Evolutionary conservation across 1,140 invertebrate species (phyloP).

Genomic region (Formica exsecta): DNA sequence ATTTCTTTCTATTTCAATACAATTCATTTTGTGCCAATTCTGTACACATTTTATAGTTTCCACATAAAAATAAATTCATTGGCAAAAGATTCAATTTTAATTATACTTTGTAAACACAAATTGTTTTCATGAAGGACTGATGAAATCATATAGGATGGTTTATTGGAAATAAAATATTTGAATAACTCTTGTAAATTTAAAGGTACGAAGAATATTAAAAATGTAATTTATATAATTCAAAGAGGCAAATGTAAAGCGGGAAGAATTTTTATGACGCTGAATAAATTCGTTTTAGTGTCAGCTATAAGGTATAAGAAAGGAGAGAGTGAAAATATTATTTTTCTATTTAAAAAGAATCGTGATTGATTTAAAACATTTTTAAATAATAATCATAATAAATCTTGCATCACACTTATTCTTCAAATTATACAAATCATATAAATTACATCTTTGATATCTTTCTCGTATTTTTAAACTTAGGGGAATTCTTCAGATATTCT

Average conservation of each 20-base stretch:
- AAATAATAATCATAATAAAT: background rate
- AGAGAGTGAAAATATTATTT: background rate
- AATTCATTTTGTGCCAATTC: background rate
- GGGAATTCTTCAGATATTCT: background rate
- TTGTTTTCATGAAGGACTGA: background rate
- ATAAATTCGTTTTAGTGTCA: slow-evolving; percentile 1
- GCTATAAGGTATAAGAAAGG: background rate
- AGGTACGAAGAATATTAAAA: background rate
- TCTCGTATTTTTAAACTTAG: background rate
- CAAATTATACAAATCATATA: background rate
- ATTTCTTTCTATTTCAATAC: slow-evolving; percentile 9
- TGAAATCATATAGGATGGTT: background rate
- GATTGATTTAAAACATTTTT: background rate
- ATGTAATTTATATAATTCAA: slow-evolving; percentile 12
- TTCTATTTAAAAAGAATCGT: background rate
- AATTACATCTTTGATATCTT: background rate
- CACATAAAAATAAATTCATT: background rate
- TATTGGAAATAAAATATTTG: background rate
- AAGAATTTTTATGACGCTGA: background rate
- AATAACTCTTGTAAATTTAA: slow-evolving; percentile 3
- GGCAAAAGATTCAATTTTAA: background rate
- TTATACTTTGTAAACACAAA: slow-evolving; percentile 18
- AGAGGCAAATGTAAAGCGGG: background rate
- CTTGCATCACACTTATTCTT: background rate
- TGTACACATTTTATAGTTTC: background rate